Base-by-base conservation (phyloP, 2,113 vertebrate genomes). In the Egretta garzetta region DNA sequence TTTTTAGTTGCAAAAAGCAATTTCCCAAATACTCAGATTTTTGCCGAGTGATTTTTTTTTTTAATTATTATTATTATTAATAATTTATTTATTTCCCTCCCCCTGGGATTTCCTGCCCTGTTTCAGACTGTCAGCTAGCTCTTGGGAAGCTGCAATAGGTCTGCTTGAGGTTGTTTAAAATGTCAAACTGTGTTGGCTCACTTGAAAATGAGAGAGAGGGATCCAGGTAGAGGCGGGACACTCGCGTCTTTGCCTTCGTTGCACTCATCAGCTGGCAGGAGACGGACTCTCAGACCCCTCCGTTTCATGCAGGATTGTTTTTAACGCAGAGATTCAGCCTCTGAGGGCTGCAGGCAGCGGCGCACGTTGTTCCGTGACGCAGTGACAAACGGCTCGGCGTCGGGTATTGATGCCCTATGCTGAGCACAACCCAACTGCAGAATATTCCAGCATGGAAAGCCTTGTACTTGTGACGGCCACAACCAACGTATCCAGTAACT, bases 331-430 rank as follows among this genome's bases (percentile, higher is more conserved):
- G 50, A 6, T 41, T 13, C 35, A 56, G n/a, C 15, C 59, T 23
- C 68, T 37, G 56, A 21, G 56, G 59, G 14, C 64, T 88, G 75
- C 91, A 90, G 55, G 9, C 30, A 7, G 33, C 4, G 20, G 52
- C 7, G 52, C 27, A 3, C 0, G 0, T 28, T 43, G n/a, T 21
- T 58, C 64, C 12, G 1, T 52, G 23, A 18, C 41, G 33, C 7
- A 1, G 87, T 23, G 63, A 23, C 66, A 68, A 3, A 14, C 18
- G 43, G 27, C 62, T 86, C 71, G 5, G 63, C 9, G 14, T 10
- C 43, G 18, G 20, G 1, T 17, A 8, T 71, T 39, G 88, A 56
- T 27, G 35, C 53, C 72, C 63, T 41, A 2, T 85, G 73, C 84
- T 52, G 77, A 82, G 5, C 77, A 64, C 47, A 52, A 52, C 28